Base-by-base conservation (phyloP, 2,888 invertebrate genomes). In the Aporophyla lueneburgensis region DNA sequence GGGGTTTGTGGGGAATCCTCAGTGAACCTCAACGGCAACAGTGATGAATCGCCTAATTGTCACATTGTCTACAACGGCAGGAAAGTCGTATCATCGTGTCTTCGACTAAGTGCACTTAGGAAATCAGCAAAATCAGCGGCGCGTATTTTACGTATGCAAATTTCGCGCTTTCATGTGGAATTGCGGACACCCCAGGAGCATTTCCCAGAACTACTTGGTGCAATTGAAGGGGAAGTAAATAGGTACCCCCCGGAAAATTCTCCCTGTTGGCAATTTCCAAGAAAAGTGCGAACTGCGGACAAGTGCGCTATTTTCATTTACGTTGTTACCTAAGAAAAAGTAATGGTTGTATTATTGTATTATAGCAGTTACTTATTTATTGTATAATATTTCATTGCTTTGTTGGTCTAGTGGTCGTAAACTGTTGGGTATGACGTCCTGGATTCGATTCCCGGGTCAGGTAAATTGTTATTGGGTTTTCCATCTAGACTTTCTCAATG, bases 251-350 rank as follows among this genome's bases (percentile, higher is more conserved):
- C 12, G 27, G 54, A n/a, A 72, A 54, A 46, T 70, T 16, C 14
- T 70, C 24, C 27, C 43, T 43, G 43, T 70, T 43, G 21, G 24
- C 53, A 10, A 69, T 53, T 69, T 71, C 70, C 21, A 16, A 43
- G 43, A 40, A 53, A 70, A 40, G 16, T 21, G 53, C 21, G 46
- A 16, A 7, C 16, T 33, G 33, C 33, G 6, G 16, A 40, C 10
- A 10, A 7, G 10, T 19, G 54, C 19, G 19, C 19, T 54, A 19
- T 53, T 53, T 62, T 61, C 12, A 14, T 61, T 21, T 61, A 3
- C 6, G 21, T 59, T 21, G 9, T 40, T 33, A 59, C 21, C 1
- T n/a, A n/a, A 40, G 0, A n/a, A 43, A 43, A 14, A 40, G 16
- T n/a, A 21, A 27, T 10, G 9, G 43, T 9, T 43, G 43, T 43